Conservation (phyloP, 2,113 vertebrate genomes). For the Psammodynastes pulverulentus region DNA sequence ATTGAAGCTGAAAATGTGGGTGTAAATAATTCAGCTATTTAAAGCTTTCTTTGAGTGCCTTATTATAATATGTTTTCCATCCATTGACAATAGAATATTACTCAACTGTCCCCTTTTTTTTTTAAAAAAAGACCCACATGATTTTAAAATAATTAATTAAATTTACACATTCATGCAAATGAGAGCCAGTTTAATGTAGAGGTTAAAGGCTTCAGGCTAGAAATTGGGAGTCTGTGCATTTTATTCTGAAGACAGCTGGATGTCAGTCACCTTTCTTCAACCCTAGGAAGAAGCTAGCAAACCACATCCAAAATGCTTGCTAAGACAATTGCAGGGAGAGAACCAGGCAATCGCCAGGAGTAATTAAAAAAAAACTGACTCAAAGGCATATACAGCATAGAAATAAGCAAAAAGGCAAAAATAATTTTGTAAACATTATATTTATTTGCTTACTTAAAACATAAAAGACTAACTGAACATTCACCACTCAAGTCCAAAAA, state of each 20-base stretch:
- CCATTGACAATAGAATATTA: neutral
- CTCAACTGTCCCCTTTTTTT: neutral
- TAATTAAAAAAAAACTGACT: neutral
- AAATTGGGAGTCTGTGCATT: neutral
- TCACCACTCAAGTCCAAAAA: neutral
- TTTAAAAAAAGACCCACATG: neutral
- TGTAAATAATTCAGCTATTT: neutral
- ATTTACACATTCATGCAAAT: neutral
- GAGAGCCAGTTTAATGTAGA: neutral
- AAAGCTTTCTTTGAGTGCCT: neutral
- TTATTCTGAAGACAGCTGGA: neutral
- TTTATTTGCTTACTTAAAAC: neutral
- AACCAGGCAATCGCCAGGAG: too few species aligned
- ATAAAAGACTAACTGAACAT: neutral
- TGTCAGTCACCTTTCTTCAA: neutral
- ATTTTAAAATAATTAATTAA: neutral
- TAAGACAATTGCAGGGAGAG: neutral
- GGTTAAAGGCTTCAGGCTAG: neutral
- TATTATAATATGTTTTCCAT: neutral
- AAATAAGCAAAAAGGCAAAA: neutral
- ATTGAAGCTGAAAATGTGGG: neutral
- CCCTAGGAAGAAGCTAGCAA: neutral
- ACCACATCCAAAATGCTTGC: neutral
- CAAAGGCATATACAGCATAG: neutral
- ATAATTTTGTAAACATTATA: neutral